Evolutionary conservation across 2,113 vertebrate species (phyloP), one percentile per base, ranked within the genome.

Genomic region (Cheilinus undulatus): DNA sequence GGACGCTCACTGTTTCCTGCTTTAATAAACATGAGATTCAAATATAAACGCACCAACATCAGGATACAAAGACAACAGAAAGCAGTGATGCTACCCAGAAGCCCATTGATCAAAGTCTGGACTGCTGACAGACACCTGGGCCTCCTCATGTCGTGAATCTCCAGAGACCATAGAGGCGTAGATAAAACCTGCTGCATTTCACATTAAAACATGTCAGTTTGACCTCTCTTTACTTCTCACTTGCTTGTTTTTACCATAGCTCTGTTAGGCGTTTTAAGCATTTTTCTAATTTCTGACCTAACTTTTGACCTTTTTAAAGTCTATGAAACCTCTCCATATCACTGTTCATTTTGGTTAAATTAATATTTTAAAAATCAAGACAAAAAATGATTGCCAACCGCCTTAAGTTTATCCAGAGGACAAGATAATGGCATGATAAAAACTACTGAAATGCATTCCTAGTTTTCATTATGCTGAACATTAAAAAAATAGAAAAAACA

Each of bases 81-180:
- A 68, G 13, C 17, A 62, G 64, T 36, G 58, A 71, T 77, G 61
- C 59, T 56, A 58, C 75, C 74, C 53, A 60, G 60, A 77, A 82
- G 60, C 24, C 13, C 64, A 48, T 72, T 80, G 82, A 85, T 83
- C 85, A 85, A 69, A 72, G 79, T 70, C 67, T 46, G 45, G 56
- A 30, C 40, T 30, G 73, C 69, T 80, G 76, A 83, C 75, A 62
- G 52, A 58, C 76, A 73, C 59, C 82, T 80, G 71, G 62, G 49
- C 54, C 43, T 63, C 71, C 66, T 78, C 57, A 63, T 78, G 75
- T 51, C 62, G 26, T 12, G 45, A 68, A 74, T 28, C 59, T 2
- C 74, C 8, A 20, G 77, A 34, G 71, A 82, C 66, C 53, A 30
- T 38, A 68, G 42, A 73, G 54, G 59, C 70, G 72, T 54, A 78